phyloP scores from a whole-genome alignment of 2,888 invertebrate genomes.

The Magallana nippona region DNA sequence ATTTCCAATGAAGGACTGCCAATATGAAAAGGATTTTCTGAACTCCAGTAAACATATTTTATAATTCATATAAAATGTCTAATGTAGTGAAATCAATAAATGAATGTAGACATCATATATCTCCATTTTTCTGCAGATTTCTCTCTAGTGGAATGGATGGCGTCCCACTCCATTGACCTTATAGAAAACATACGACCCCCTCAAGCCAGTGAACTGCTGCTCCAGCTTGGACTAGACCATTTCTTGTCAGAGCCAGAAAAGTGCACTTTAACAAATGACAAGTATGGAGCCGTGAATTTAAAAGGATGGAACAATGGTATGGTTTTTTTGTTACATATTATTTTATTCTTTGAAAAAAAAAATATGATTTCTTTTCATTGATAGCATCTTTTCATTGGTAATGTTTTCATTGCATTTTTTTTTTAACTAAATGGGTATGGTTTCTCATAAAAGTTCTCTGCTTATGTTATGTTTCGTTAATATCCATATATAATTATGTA shows the following conservation, averaged over 20 bases:
- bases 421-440: too few relatives aligned
- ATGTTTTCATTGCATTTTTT: too few relatives aligned
- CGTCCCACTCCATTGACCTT: slow-evolving; percentile 18
- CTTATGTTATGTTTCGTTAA: too few relatives aligned
- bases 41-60: slow-evolving; percentile 28
- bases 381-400: too few relatives aligned
- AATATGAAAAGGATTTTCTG: slow-evolving; percentile 34
- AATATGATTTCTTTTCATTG: too few relatives aligned
- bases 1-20: slow-evolving; percentile 32
- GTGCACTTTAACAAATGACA: slow-evolving; percentile 33
- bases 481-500: too few relatives aligned
- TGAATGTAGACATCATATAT: too few relatives aligned
- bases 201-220: slow-evolving; percentile 42
- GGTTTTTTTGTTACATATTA: background rate
- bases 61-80: too few relatives aligned
- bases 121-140: slow-evolving; percentile 29
- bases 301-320: slow-evolving; percentile 50
- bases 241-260: slow-evolving; percentile 37
- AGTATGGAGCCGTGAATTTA: slow-evolving; percentile 24
- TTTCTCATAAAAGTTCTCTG: too few relatives aligned
- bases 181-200: slow-evolving; percentile 35
- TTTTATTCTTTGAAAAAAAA: too few relatives aligned
- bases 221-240: slow-evolving; percentile 43
- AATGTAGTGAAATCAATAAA: too few relatives aligned
- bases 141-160: slow-evolving; percentile 43